phyloP scores from a whole-genome alignment of 2,113 vertebrate species.

The Sphaerodactylus townsendi region DNA sequence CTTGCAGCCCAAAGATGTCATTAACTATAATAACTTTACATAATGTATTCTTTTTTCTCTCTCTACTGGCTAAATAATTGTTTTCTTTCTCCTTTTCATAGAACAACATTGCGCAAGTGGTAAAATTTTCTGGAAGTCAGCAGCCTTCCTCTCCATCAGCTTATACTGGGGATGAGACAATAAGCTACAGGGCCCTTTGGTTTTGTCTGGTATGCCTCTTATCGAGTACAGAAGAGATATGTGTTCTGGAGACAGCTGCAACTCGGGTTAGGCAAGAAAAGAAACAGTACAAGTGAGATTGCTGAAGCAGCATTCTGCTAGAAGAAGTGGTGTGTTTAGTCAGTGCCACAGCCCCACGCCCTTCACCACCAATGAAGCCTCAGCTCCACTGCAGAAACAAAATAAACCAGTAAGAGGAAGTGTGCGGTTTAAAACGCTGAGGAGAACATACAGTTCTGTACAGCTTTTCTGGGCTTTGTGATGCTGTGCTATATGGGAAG shows the following conservation, averaged over 20 bases:
- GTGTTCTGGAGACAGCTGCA: neutral
- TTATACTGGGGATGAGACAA: neutral
- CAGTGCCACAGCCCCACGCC: fast-evolving
- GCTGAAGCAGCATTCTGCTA: slow-evolving; percentile 6
- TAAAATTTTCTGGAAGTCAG: slow-evolving; percentile 1
- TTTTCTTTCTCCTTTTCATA: slow-evolving; percentile 28
- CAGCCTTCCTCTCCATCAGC: neutral
- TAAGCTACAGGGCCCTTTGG: neutral
- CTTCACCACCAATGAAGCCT: neutral
- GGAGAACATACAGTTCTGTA: fast-evolving
- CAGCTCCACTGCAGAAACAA: slow-evolving; percentile 11
- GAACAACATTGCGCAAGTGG: neutral
- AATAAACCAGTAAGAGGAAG: neutral
- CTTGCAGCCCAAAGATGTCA: neutral
- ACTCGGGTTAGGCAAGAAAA: neutral
- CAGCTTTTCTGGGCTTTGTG: neutral
- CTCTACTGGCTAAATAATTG: slow-evolving; percentile 21
- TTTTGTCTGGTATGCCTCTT: neutral
- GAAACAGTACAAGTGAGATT: fast-evolving
- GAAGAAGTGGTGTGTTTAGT: neutral
- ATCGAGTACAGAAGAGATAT: neutral
- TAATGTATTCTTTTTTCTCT: neutral
- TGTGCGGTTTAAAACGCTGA: neutral
- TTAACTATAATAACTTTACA: slow-evolving; percentile 7
- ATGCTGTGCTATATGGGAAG: neutral